Conservation (phyloP, 2,797 vertebrate genomes). For the Melanotaenia trifasciata region DNA sequence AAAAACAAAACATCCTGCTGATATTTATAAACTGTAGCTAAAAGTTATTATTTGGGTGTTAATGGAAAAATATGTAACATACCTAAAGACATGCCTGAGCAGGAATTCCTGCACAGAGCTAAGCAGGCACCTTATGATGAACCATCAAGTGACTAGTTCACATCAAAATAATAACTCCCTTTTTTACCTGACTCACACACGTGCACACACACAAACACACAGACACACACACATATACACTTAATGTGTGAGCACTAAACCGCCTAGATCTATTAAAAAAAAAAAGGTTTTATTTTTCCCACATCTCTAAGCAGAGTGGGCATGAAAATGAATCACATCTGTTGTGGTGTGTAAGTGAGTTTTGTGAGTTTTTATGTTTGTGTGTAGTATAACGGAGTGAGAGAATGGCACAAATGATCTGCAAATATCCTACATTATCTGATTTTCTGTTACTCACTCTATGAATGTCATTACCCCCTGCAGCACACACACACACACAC, state of each 20-base stretch:
- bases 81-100: conserved; percentile 1
- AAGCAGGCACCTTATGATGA: not conserved
- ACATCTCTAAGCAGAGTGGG: conserved; percentile 55
- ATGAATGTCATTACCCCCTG: conserved; percentile 34
- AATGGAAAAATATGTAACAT: too few relatives aligned
- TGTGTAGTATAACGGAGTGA: not conserved
- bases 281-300: conserved; percentile 49
- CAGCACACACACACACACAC: conserved; percentile 7
- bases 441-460: conserved; percentile 33
- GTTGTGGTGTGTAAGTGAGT: not conserved
- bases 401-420: conserved; percentile 32
- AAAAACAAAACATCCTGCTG: too few relatives aligned
- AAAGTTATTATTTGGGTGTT: too few relatives aligned
- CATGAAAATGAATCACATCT: conserved; percentile 59
- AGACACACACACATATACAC: not conserved
- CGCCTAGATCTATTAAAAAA: conserved; percentile 58
- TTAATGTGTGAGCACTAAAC: conserved; percentile 32
- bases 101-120: not conserved
- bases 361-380: not conserved
- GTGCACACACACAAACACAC: conserved; percentile 9
- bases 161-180: conserved; percentile 2
- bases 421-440: conserved; percentile 43
- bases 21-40: too few relatives aligned
- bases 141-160: conserved; percentile 31
- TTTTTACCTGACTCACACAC: conserved; percentile 31